Evolutionary conservation across 2,797 vertebrate species (phyloP).

Genomic region (Gephyroberyx darwinii): DNA sequence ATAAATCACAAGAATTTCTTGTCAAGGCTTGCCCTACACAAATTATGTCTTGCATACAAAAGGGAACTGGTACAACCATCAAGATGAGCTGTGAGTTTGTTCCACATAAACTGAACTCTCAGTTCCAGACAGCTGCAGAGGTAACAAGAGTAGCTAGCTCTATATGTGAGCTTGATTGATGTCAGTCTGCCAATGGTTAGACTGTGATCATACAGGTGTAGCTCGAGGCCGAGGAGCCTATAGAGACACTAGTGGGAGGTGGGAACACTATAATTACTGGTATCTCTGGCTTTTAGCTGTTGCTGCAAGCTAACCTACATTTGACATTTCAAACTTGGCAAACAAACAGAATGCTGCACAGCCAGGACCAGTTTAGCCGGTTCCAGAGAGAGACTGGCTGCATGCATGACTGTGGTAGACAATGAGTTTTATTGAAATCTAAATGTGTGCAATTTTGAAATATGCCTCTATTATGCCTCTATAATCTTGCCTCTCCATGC

Average conservation of each 20-base stretch:
- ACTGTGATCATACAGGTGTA: slow-evolving; percentile 56
- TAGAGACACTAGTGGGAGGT: slow-evolving; percentile 51
- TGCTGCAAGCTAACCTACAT: slow-evolving; percentile 57
- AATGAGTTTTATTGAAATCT: background rate
- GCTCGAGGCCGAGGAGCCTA: slow-evolving; percentile 40
- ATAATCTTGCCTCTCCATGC: background rate
- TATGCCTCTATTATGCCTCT: background rate
- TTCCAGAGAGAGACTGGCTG: background rate
- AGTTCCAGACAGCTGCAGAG: background rate
- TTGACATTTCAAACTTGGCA: slow-evolving; percentile 61
- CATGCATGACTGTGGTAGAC: background rate
- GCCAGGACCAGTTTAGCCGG: slow-evolving; percentile 50
- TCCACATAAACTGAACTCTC: slow-evolving; percentile 7
- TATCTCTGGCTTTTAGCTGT: slow-evolving; percentile 63
- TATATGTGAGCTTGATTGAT: slow-evolving; percentile 55
- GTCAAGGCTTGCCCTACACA: background rate
- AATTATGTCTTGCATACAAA: slow-evolving; percentile 4
- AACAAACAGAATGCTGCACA: slow-evolving; percentile 18
- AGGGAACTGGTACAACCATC: background rate
- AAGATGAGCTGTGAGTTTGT: slow-evolving; percentile 1
- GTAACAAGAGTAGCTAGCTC: slow-evolving; percentile 16
- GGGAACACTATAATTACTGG: slow-evolving; percentile 65
- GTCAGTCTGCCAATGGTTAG: slow-evolving; percentile 48
- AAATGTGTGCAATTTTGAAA: background rate
- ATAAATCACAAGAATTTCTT: background rate